Base-by-base conservation (phyloP, 2,113 vertebrate species). In the Callionymus lyra region DNA sequence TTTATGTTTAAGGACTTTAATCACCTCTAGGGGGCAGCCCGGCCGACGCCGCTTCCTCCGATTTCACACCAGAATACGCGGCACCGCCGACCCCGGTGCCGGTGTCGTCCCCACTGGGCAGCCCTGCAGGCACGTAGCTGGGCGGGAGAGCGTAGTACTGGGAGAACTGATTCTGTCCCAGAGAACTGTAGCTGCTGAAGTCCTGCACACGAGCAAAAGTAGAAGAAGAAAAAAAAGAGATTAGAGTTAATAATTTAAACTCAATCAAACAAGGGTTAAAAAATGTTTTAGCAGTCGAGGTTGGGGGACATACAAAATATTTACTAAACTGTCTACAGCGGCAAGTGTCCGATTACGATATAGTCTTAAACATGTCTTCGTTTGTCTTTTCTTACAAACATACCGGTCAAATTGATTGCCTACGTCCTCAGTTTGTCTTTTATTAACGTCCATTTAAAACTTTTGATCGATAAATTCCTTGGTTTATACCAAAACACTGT, bases 121-220 rank as follows among this genome's bases (percentile, higher is more conserved):
- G 68, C 52, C 82, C 82, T 59, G 76, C 59, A 21, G 91, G 83
- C 6, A 86, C 81, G 31, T 92, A 97, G 78, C 81, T 90, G 62
- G 90, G 85, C 55, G 85, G 89, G 0, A 91, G 86, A 0, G 84
- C 65, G 70, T 97, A 97, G 76, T 91, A 98, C 36, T 85, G 80
- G 65, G 91, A 86, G 78, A 93, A 97, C 70, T 93, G 92, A 56
- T 61, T 86, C 64, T 93, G 94, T 11, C 90, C 91, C 68, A 97
- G 83, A 43, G 94, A 87, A 3, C 85, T 93, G 63, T 94, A 98
- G 2, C 83, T 89, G 39, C 88, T 86, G 48, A 93, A 96, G 0
- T 97, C 95, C 95, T 98, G 50, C 16, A 4, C 14, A 9, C 4
- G 21, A 27, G 21, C 4, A 27, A 27, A 27, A 27, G 21, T 27